phyloP scores from a whole-genome alignment of 2,797 vertebrate genomes.

The Petrocephalus schoutedeni region DNA sequence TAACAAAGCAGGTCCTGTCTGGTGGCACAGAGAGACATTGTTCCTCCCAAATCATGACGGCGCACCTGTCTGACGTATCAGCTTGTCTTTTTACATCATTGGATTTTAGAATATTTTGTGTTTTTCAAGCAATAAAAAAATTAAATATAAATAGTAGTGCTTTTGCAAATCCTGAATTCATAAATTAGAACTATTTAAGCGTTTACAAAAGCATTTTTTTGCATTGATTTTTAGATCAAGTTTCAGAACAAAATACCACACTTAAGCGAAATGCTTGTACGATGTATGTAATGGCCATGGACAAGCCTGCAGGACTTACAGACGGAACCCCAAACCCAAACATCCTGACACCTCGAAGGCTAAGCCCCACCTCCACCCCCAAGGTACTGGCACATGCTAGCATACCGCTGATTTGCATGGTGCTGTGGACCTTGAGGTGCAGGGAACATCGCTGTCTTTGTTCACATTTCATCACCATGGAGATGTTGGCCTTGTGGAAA shows the following conservation, averaged over 20 bases:
- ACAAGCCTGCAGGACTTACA: background rate
- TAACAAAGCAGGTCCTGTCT: background rate
- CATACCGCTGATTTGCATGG: conserved; percentile 50
- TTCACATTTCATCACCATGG: conserved; percentile 57
- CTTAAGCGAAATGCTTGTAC: background rate
- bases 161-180: background rate
- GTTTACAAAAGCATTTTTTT: too few relatives aligned
- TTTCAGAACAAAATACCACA: background rate
- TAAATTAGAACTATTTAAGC: background rate
- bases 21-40: background rate
- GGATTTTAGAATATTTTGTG: background rate
- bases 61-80: background rate
- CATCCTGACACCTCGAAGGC: background rate
- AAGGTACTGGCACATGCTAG: background rate
- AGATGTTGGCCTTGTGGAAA: conserved; percentile 52
- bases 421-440: conserved; percentile 44
- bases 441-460: conserved; percentile 53
- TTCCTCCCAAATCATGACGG: background rate
- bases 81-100: background rate
- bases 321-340: background rate
- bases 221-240: background rate
- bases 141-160: background rate
- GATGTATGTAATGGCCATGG: background rate
- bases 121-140: background rate
- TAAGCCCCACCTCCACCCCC: background rate